phyloP scores from a whole-genome alignment of 2,888 invertebrate species.

The Hyles lineata region DNA sequence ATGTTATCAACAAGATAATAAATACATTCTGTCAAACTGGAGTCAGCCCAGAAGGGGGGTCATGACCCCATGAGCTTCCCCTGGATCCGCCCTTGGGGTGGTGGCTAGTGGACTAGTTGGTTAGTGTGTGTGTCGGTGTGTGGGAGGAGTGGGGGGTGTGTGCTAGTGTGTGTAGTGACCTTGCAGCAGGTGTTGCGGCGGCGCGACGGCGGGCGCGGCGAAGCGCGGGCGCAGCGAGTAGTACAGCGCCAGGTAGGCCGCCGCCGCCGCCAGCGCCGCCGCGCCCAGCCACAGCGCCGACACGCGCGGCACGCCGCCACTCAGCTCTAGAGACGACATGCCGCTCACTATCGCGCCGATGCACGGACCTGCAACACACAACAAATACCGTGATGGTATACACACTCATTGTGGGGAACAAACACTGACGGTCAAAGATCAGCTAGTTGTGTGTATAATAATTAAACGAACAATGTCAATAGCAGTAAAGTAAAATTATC shows the following conservation, averaged over 20 bases:
- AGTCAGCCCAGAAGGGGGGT: no score
- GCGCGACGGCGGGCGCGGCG: conserved; percentile 87
- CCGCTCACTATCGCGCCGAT: conserved; percentile 89
- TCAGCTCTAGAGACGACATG: conserved; percentile 74
- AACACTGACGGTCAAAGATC: no score
- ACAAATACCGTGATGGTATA: not conserved
- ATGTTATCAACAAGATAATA: no score
- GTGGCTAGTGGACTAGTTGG: no score
- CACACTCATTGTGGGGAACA: not conserved
- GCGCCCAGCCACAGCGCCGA: conserved; percentile 79
- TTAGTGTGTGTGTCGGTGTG: no score
- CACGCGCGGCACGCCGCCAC: conserved; percentile 80
- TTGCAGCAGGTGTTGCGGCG: conserved; percentile 87
- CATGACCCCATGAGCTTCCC: no score
- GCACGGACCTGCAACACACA: conserved; percentile 85
- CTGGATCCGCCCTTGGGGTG: no score
- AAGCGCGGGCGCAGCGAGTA: conserved; percentile 91
- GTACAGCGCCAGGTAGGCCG: conserved; percentile 89
- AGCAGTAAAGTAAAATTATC: no score
- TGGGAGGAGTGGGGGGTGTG: no score
- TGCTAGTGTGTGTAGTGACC: conserved; percentile 67
- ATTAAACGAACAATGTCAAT: no score
- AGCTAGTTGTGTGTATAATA: no score
- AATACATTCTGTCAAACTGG: no score
- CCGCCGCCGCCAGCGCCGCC: conserved; percentile 85